phyloP scores from a whole-genome alignment of 2,113 vertebrate genomes.

The Cyanoderma ruficeps region DNA sequence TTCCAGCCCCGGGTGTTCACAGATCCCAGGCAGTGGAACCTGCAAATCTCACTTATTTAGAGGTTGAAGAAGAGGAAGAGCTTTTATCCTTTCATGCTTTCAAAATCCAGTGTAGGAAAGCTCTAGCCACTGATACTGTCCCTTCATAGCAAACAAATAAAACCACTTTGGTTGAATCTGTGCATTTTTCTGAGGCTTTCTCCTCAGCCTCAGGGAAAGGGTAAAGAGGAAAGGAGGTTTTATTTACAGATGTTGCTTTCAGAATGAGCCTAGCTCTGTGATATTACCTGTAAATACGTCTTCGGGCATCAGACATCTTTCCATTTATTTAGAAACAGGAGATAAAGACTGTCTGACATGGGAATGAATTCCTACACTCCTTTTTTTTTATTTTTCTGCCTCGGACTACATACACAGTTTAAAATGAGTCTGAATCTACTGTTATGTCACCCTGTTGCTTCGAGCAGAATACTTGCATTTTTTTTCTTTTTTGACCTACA shows the following conservation, averaged over 20 bases:
- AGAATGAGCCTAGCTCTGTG: not conserved
- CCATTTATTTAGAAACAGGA: not conserved
- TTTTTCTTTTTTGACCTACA: not conserved
- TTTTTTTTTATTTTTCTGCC: not conserved
- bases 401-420: fast-evolving
- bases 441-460: not conserved
- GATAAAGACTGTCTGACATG: not conserved
- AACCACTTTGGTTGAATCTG: not conserved
- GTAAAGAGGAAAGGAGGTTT: not conserved
- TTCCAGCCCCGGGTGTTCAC: fast-evolving
- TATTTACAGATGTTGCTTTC: slow-evolving; percentile 17
- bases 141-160: not conserved
- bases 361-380: not conserved
- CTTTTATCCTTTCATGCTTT: slow-evolving; percentile 8
- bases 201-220: not conserved
- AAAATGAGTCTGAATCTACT: not conserved
- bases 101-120: not conserved
- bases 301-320: not conserved
- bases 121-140: not conserved
- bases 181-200: not conserved
- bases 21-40: not conserved
- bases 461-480: not conserved
- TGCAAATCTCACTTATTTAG: not conserved
- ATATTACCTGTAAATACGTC: not conserved
- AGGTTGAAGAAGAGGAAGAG: not conserved